Evolutionary conservation across 2,888 invertebrate species (phyloP), one percentile per base, ranked within the genome.

Genomic region (Podabrus alpinus): DNA sequence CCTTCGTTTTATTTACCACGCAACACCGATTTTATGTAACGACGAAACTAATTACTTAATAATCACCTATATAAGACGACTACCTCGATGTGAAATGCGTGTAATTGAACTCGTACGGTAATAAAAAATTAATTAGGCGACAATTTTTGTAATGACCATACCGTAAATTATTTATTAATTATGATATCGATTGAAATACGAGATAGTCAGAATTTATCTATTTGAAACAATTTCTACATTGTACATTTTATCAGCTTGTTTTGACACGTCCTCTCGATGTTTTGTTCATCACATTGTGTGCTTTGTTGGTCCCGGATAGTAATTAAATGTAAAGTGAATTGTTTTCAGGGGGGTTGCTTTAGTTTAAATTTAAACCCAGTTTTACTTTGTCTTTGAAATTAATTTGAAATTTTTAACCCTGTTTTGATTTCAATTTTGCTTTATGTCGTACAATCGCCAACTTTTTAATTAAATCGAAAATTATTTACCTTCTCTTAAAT

Each of bases 291-390:
- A 72, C 75, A 72, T 72, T 72, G 72, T 72, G 69, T 69, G 72
- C 69, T 75, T 75, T 75, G 75, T 69, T 69, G 75, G 68, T 72
- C 45, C 74, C 68, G 74, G 74, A 74, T 71, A 74, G 74, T 74
- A 74, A 74, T 74, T 74, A 74, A 68, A 62, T 71, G 71, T 68
- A 74, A 71, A 73, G 73, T 66, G 71, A 61, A 68, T 71, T 74
- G 74, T 74, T 71, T 68, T 29, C 71, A 68, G 68, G 62, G 68
- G 24, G 68, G 21, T 64, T 70, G 74, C 67, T 74, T 68, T 66
- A 73, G 69, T 64, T 71, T 68, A 25, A 71, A 67, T 71, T 74
- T 71, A 68, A 66, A 72, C 13, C 60, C 59, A 16, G 69, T 16
- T 73, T 17, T 69, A 69, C 73, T 73, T 69, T 73, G 73, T 73